A percentile compares a stretch with the other conserved stretches of the same genome.
phyloP scores from a whole-genome alignment of 1,140 invertebrate genomes.

The Aphelenchoides besseyi region DNA sequence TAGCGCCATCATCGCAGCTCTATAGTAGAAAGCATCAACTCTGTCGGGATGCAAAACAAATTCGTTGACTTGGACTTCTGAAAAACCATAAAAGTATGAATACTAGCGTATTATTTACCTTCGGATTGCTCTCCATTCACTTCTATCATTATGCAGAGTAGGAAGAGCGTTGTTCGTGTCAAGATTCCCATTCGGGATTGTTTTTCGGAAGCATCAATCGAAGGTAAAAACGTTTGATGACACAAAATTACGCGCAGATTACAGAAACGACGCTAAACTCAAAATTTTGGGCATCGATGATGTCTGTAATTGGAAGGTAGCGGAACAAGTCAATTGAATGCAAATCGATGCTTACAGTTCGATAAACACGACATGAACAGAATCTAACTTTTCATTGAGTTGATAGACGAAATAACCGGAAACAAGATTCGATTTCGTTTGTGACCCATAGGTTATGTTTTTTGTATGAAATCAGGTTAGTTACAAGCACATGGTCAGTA shows the following conservation, averaged over 20 bases:
- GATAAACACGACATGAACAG: too few relatives aligned
- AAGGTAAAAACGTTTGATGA: background rate
- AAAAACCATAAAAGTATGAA: background rate
- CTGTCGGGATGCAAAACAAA: constrained; percentile 11
- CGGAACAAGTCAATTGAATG: too few relatives aligned
- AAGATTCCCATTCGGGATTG: background rate
- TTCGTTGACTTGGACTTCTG: background rate
- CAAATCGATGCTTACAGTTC: too few relatives aligned
- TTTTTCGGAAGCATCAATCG: background rate
- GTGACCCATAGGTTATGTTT: background rate
- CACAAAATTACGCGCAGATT: too few relatives aligned
- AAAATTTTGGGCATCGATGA: too few relatives aligned
- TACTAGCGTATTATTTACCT: too few relatives aligned
- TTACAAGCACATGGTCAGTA: background rate
- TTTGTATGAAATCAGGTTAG: background rate
- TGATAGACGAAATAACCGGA: background rate
- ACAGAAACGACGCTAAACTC: too few relatives aligned
- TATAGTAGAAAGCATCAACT: background rate
- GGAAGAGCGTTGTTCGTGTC: background rate
- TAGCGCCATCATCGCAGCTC: background rate
- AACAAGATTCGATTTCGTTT: background rate
- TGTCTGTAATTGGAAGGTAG: too few relatives aligned
- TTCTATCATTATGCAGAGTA: background rate
- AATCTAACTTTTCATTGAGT: background rate
- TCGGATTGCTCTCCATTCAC: background rate